Evolutionary conservation across 2,113 vertebrate species (phyloP).

Genomic region (Pterocles burchelli): DNA sequence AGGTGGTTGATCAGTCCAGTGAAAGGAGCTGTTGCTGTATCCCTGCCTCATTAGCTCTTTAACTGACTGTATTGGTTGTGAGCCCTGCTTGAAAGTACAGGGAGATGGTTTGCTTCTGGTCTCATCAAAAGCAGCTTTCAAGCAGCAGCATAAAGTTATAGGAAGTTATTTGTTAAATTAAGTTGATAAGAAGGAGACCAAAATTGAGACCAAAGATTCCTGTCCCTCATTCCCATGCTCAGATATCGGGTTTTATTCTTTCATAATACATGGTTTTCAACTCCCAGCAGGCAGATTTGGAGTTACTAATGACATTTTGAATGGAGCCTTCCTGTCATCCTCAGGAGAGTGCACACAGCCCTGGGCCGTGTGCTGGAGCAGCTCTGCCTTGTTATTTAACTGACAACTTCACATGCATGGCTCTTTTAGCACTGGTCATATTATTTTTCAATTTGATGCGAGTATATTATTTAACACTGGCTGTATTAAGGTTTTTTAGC

Average conservation of each 20-base stretch:
- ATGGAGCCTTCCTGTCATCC: not conserved
- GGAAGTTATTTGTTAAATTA: slow-evolving; percentile 16
- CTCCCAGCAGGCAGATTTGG: not conserved
- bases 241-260: not conserved
- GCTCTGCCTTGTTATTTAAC: not conserved
- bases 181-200: not conserved
- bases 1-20: slow-evolving; percentile 1
- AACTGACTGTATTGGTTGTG: slow-evolving; percentile 17
- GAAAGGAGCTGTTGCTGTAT: slow-evolving; percentile 43
- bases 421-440: not conserved
- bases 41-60: slow-evolving; percentile 41
- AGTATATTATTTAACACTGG: not conserved
- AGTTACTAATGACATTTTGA: not conserved
- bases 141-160: not conserved
- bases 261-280: not conserved
- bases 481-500: not conserved
- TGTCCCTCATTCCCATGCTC: not conserved
- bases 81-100: slow-evolving; percentile 11
- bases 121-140: slow-evolving; percentile 7
- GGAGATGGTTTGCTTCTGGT: not conserved
- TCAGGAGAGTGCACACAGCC: not conserved
- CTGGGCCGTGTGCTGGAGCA: not conserved
- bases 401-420: not conserved
- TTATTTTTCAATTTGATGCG: not conserved
- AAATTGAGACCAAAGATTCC: not conserved